Base-by-base conservation (phyloP, 2,113 vertebrate genomes). In the Hippocampus comes region DNA sequence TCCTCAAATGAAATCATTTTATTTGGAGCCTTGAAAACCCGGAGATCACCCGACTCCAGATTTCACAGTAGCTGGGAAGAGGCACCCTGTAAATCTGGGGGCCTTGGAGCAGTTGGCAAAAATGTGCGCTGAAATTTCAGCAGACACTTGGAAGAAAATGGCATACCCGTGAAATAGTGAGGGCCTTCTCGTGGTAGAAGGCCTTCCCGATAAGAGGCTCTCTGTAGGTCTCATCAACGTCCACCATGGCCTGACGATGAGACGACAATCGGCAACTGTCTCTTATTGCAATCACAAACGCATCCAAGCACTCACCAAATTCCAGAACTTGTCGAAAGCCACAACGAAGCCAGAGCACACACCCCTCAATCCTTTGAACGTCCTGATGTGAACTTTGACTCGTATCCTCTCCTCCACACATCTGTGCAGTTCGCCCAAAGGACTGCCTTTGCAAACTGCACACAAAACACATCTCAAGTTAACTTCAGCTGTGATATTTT, bases 311-410 rank as follows among this genome's bases (percentile, higher is more conserved):
- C 83, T 85, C 93, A 97, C 97, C 96, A 99, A 94, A 90, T 99
- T 99, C 97, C 97, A 99, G 90, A 97, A 99, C 82, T 98, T 98
- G 92, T 99, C 97, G 55, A 99, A 99, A 23, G 97, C 96, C 41
- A 98, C 94, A 5, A 99, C 84, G 68, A 98, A 99, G 56, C 97
- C 97, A 0, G 94, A 95, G 82, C 97, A 99, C 70, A 99, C 95
- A 0, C 97, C 97, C 3, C 97, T 93, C 48, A 99, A 93, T 0
- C 97, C 97, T 78, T 98, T 98, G 87, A 99, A 99, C 59, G 96
- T 97, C 79, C 97, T 94, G 80, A 98, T 94, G 79, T 99, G 97
- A 79, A 99, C 97, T 15, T 93, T 95, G 72, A 99, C 95, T 64
- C 93, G 91, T 60, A 99, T 92, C 17, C 93, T 93, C 46, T 98